Percentiles rank a stretch among this genome's conserved stretches.
These are phyloP conservation scores for Campoletis sonorensis DNA, from an alignment of 1,140 invertebrate genomes.

Conservation along the genomic window DNA sequence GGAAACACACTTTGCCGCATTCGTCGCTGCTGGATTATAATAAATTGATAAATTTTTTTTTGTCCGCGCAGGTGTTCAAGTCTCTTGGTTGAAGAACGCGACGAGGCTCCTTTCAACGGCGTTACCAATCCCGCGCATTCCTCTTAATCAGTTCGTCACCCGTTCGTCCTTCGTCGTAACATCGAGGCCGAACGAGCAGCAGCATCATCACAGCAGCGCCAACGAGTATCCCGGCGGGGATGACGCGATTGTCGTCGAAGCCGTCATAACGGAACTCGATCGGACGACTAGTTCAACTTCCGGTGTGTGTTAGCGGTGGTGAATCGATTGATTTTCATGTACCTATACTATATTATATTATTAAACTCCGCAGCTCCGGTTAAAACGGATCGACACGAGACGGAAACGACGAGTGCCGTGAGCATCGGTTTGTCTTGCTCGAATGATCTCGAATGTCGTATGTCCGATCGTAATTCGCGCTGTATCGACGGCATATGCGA, in stretches of 20 bases:
- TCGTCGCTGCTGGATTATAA: too few species aligned
- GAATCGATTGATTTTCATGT: too few species aligned
- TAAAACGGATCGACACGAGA: conserved; percentile 74
- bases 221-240: conserved; percentile 68
- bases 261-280: conserved; percentile 61
- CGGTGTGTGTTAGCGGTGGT: not conserved
- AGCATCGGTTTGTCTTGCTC: conserved; percentile 86
- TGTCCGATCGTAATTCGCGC: conserved; percentile 85
- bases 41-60: too few species aligned
- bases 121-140: conserved; percentile 61
- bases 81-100: conserved; percentile 72
- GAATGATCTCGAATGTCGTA: conserved; percentile 86
- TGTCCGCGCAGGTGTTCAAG: conserved; percentile 63
- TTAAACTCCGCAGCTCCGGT: conserved; percentile 56
- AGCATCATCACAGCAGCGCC: too few species aligned
- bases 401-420: conserved; percentile 79
- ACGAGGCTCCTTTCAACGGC: conserved; percentile 65
- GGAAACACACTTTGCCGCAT: too few species aligned
- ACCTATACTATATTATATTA: too few species aligned
- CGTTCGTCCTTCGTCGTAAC: conserved; percentile 60
- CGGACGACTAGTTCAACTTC: conserved; percentile 54
- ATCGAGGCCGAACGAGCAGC: conserved; percentile 54
- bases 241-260: conserved; percentile 70
- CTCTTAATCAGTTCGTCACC: conserved; percentile 67
- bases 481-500: conserved; percentile 89